These are phyloP conservation scores for Parnassius glacialis DNA, from an alignment of 2,888 invertebrate genomes.

Conservation along the genomic window DNA sequence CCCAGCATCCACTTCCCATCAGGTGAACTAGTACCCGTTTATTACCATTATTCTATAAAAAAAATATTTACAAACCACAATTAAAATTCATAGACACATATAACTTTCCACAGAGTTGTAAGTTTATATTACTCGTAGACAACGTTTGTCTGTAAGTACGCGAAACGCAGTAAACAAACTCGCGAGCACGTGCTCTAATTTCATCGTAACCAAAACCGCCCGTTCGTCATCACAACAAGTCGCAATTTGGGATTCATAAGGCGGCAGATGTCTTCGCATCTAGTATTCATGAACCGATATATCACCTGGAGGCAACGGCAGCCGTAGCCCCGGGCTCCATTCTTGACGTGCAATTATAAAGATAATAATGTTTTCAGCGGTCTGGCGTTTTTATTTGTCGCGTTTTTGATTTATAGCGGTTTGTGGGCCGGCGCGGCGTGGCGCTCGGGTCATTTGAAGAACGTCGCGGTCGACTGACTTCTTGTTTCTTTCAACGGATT, in stretches of 20 bases:
- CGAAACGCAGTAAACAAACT: slow-evolving; percentile 1
- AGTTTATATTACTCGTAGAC: no score
- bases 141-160: no score
- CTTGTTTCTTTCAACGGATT: no score
- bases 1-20: no score
- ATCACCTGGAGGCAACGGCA: slow-evolving; percentile 64
- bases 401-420: slow-evolving; percentile 72
- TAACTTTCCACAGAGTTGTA: no score
- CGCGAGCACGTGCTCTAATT: slow-evolving; percentile 16
- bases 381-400: slow-evolving; percentile 72
- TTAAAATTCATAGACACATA: no score
- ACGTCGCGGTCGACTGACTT: no score
- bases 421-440: slow-evolving; percentile 38
- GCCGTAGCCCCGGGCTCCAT: slow-evolving; percentile 48
- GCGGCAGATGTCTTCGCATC: slow-evolving; percentile 74
- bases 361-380: slow-evolving; percentile 80
- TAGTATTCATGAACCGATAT: slow-evolving; percentile 78
- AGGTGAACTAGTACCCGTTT: no score
- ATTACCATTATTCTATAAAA: no score
- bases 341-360: slow-evolving; percentile 81
- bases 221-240: slow-evolving; percentile 15
- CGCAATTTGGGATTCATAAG: slow-evolving; percentile 74
- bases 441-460: slow-evolving; percentile 13
- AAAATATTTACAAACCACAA: background rate
- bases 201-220: slow-evolving; percentile 7